phyloP scores from a whole-genome alignment of 1,140 invertebrate genomes.

The Heliconius himera region DNA sequence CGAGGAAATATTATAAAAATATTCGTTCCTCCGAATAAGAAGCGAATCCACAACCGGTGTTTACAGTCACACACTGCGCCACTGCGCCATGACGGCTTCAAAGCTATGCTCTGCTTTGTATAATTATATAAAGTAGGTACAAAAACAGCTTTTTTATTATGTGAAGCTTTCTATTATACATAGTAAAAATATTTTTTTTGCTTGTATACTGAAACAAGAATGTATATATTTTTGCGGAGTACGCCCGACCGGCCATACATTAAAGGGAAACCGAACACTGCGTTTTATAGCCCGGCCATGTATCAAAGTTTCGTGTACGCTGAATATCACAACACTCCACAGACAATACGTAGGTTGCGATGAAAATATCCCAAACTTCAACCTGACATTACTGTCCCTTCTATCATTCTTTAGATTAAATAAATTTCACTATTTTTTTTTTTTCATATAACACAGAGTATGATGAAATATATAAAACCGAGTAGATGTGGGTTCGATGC shows the following conservation, averaged over 20 bases:
- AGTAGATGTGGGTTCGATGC: too few species aligned
- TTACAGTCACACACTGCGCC: too few species aligned
- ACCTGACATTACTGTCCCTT: background rate
- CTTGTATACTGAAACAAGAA: background rate
- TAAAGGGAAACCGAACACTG: slow-evolving; percentile 44
- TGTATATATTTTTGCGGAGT: slow-evolving; percentile 1
- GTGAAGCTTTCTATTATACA: background rate
- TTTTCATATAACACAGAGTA: too few species aligned
- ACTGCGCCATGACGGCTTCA: too few species aligned
- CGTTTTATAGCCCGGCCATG: slow-evolving; percentile 67
- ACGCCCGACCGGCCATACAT: slow-evolving; percentile 33
- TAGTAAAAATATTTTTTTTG: background rate
- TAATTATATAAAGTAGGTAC: too few species aligned
- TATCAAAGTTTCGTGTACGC: slow-evolving; percentile 63
- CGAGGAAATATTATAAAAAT: too few species aligned
- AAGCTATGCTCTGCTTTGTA: too few species aligned
- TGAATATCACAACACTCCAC: slow-evolving; percentile 44
- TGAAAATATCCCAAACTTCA: slow-evolving; percentile 27
- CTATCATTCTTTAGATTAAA: background rate
- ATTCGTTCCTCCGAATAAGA: too few species aligned
- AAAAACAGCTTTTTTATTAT: too few species aligned
- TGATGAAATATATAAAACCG: too few species aligned
- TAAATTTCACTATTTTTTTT: background rate
- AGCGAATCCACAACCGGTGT: too few species aligned
- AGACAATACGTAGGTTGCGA: slow-evolving; percentile 45